phyloP scores from a whole-genome alignment of 2,113 vertebrate genomes.

The Alligator sinensis region DNA sequence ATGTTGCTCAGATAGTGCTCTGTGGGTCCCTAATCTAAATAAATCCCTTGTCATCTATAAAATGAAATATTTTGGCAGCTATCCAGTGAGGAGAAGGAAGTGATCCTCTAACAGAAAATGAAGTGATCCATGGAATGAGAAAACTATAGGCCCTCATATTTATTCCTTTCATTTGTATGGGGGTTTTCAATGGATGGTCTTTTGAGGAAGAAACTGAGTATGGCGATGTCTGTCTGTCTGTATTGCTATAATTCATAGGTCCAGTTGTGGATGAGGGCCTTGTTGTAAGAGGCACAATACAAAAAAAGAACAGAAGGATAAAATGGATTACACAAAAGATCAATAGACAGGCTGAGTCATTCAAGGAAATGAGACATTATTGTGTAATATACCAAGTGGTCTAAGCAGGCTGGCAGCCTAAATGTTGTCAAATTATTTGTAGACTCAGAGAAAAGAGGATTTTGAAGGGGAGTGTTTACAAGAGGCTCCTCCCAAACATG shows the following conservation, averaged over 20 bases:
- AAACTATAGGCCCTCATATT: too few relatives aligned
- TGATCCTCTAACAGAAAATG: not conserved
- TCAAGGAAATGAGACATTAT: accelerated
- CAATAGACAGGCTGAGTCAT: not conserved
- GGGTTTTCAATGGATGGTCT: not conserved
- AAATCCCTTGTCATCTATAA: not conserved
- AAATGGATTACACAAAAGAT: not conserved
- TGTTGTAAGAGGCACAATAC: not conserved
- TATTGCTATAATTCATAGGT: accelerated
- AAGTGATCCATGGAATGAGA: not conserved
- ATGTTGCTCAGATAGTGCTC: not conserved
- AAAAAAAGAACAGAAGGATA: not conserved
- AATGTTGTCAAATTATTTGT: not conserved
- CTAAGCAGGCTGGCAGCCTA: accelerated
- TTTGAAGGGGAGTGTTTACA: not conserved
- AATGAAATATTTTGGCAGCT: not conserved
- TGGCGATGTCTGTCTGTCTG: not conserved
- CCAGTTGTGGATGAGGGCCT: not conserved
- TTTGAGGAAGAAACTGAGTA: not conserved
- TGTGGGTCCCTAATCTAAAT: not conserved
- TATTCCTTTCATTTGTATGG: not conserved
- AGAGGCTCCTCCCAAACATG: not conserved
- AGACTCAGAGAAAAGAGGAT: not conserved
- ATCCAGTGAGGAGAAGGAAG: not conserved
- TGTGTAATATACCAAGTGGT: not conserved